Base-by-base conservation (phyloP, 2,113 vertebrate species). In the Danio rerio region DNA sequence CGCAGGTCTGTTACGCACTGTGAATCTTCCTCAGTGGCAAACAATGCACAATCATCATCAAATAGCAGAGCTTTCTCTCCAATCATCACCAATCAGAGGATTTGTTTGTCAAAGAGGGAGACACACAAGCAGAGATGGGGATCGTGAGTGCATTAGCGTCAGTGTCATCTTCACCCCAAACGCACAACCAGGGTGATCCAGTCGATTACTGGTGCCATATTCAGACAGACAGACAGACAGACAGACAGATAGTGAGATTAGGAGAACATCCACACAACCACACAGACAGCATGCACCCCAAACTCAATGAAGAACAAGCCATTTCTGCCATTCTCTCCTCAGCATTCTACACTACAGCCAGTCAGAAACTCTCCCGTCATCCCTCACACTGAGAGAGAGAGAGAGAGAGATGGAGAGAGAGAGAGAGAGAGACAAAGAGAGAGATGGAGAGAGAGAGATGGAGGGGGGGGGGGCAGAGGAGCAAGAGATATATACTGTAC, bases 291-390 rank as follows among this genome's bases (percentile, higher is more conserved):
- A 88, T 88, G 87, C 87, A 84, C 59, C 84, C 87, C 80, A 84
- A 85, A 86, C 86, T 80, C 70, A 75, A 70, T 40, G 31, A 85
- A 81, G 56, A 74, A 85, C 86, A 83, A 85, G 86, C 86, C 65
- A 81, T 85, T 77, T 80, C 81, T 71, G 83, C 83, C 90, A 90
- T 87, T 89, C 88, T 92, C 92, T 90, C 91, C 89, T 84, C 91
- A 90, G 92, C 93, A 92, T 90, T 93, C 93, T 93, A 92, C 85
- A 91, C 92, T 92, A 93, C 81, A 88, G 86, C 90, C 91, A 92
- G 89, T 90, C 91, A 91, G 76, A 90, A 84, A 89, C 88, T 88
- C 88, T 91, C 90, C 91, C 91, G 89, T 89, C 92, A 93, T 94
- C 92, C 92, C 92, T 91, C 91, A 93, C 90, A 92, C 90, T 90